These are phyloP conservation scores for Drosophila quadrilineata DNA, from an alignment of 1,140 invertebrate species.

Conservation along the genomic window DNA sequence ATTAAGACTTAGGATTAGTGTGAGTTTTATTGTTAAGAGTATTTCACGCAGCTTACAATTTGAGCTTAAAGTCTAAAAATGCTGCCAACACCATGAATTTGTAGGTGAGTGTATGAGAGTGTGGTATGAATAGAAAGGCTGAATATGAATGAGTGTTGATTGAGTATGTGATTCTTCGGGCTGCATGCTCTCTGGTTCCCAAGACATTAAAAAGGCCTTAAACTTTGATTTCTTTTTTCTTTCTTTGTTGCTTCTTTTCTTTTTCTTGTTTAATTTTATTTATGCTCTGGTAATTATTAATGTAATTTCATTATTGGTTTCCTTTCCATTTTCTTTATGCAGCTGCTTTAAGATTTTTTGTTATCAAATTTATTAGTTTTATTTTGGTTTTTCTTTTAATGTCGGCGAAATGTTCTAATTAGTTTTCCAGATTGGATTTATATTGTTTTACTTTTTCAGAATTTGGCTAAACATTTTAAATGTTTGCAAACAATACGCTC, in stretches of 20 bases:
- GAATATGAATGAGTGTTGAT: conserved; percentile 9
- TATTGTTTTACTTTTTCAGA: conserved; percentile 23
- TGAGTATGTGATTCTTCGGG: conserved; percentile 11
- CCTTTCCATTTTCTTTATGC: conserved; percentile 3
- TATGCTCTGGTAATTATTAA: conserved; percentile 4
- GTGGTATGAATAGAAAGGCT: conserved; percentile 2
- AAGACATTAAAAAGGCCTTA: conserved; percentile 62
- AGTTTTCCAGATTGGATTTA: conserved; percentile 17
- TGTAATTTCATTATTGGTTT: too few relatives aligned
- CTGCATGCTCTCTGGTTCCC: too few relatives aligned
- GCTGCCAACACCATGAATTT: conserved; percentile 64
- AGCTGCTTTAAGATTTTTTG: conserved; percentile 21
- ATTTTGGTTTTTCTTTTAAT: neutral
- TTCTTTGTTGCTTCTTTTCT: conserved; percentile 8
- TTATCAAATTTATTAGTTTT: conserved; percentile 25
- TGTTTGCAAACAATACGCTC: conserved; percentile 59
- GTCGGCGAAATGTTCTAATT: too few relatives aligned
- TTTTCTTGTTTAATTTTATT: conserved; percentile 16
- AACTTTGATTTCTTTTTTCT: conserved; percentile 43
- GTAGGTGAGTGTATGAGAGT: conserved; percentile 17
- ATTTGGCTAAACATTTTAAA: conserved; percentile 72
- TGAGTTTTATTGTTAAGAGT: conserved; percentile 47
- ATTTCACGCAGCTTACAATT: too few relatives aligned
- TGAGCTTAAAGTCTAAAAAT: conserved; percentile 47
- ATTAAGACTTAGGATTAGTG: conserved; percentile 48